These are phyloP conservation scores for Microplitis manilae DNA, from an alignment of 2,888 invertebrate genomes.

Conservation along the genomic window DNA sequence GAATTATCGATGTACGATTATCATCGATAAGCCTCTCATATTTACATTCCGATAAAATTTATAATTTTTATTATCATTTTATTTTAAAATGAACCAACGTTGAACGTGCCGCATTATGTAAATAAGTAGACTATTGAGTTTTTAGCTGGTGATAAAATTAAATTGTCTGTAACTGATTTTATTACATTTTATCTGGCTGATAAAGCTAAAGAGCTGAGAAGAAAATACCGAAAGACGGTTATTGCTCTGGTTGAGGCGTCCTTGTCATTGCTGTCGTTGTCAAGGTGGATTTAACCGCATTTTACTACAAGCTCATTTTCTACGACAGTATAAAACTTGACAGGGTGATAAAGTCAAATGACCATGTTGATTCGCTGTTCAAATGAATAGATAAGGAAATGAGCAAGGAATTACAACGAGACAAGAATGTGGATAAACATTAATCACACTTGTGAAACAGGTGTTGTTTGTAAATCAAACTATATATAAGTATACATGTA, in stretches of 20 bases:
- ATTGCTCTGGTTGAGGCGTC: not conserved
- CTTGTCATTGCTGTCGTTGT: not conserved
- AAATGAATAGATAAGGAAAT: slow-evolving; percentile 18
- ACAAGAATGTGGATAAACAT: slow-evolving; percentile 8
- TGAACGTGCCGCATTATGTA: not conserved
- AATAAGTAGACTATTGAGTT: not conserved
- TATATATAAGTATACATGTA: not conserved
- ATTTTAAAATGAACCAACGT: not conserved
- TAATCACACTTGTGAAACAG: slow-evolving; percentile 19
- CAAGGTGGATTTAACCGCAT: slow-evolving; percentile 24
- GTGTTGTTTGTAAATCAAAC: slow-evolving; percentile 8
- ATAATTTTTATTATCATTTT: not conserved
- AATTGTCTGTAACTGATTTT: slow-evolving; percentile 49
- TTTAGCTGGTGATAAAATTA: slow-evolving; percentile 35
- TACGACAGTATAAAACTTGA: slow-evolving; percentile 20
- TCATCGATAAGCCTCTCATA: slow-evolving; percentile 27
- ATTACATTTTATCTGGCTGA: slow-evolving; percentile 45
- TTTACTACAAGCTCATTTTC: slow-evolving; percentile 24
- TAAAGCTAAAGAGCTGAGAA: slow-evolving; percentile 34
- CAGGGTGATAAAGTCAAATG: slow-evolving; percentile 47
- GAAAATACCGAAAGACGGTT: slow-evolving; percentile 7
- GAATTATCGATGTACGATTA: slow-evolving; percentile 42
- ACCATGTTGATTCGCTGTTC: slow-evolving; percentile 45
- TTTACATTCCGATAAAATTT: not conserved
- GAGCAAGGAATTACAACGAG: not conserved